Percentiles rank a stretch among this genome's conserved stretches.
Evolutionary conservation across 2,113 vertebrate genomes (phyloP).

Genomic region (Hirundichthys speculiger): DNA sequence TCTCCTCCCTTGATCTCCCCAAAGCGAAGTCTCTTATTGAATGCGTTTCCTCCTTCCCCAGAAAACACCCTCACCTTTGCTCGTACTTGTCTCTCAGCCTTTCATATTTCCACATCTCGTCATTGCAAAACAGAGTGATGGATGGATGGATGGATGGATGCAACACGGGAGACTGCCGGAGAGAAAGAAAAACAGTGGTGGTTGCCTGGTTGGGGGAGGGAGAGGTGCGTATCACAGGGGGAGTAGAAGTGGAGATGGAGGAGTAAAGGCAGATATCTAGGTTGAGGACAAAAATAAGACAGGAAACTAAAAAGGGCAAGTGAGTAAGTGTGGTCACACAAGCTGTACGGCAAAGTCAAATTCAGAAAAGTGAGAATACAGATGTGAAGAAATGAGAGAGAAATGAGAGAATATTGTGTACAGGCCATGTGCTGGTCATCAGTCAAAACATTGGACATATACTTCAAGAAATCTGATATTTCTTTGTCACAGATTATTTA

Average conservation of each 20-base stretch:
- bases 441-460: too few relatives aligned
- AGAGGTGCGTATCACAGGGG: conserved; percentile 49
- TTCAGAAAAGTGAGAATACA: neutral
- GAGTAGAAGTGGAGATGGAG: conserved; percentile 65
- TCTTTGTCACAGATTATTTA: neutral
- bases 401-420: neutral
- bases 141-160: conserved; percentile 49
- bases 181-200: conserved; percentile 36
- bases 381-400: neutral
- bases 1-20: conserved; percentile 53
- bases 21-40: conserved; percentile 64
- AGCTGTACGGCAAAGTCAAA: conserved; percentile 19
- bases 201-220: neutral
- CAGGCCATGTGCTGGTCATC: too few relatives aligned
- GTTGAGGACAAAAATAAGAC: conserved; percentile 54
- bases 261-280: conserved; percentile 49
- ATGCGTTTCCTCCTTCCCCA: conserved; percentile 44
- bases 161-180: conserved; percentile 35
- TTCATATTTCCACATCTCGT: conserved; percentile 51
- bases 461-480: neutral
- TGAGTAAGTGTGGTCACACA: conserved; percentile 24
- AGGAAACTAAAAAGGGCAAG: conserved; percentile 18
- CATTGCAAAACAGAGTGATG: conserved; percentile 41
- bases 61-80: conserved; percentile 24
- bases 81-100: conserved; percentile 45